Conservation (phyloP, 2,888 invertebrate species). For the Prionchulus punctatus region DNA sequence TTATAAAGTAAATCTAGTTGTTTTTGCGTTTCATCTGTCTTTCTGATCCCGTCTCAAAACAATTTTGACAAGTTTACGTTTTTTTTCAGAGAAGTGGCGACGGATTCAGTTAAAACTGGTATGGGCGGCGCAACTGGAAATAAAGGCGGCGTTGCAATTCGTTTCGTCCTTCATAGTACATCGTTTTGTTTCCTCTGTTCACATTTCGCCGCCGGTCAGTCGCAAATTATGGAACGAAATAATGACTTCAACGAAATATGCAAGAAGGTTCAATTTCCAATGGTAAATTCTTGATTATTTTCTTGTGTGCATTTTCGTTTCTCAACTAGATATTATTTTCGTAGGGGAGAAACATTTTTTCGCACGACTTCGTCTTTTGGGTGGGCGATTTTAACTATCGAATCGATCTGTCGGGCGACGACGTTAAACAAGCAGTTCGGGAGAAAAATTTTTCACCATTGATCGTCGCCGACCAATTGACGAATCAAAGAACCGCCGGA, state of each 20-base stretch:
- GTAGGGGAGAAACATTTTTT: constrained; percentile 64
- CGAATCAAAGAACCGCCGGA: constrained; percentile 35
- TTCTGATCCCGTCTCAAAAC: no score
- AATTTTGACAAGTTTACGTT: not conserved
- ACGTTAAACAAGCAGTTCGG: constrained; percentile 65
- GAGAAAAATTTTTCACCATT: constrained; percentile 57
- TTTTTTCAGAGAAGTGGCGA: constrained; percentile 58
- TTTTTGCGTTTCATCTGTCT: no score
- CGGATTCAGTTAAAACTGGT: constrained; percentile 93
- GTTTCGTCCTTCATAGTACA: constrained; percentile 74
- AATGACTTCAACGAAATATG: constrained; percentile 91
- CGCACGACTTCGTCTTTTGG: constrained; percentile 98
- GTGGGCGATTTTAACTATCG: constrained; percentile 98
- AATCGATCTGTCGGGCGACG: constrained; percentile 83
- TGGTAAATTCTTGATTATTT: constrained; percentile 9
- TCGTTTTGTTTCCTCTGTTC: constrained; percentile 95
- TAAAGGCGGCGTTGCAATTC: constrained; percentile 84
- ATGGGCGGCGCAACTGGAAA: constrained; percentile 93
- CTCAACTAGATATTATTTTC: constrained; percentile 14
- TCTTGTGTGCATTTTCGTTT: not conserved
- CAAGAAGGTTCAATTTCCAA: constrained; percentile 47
- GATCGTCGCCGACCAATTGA: constrained; percentile 70
- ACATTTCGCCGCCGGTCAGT: constrained; percentile 96
- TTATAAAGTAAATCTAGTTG: constrained; percentile 43
- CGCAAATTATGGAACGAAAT: constrained; percentile 81